Percentiles rank a stretch among this genome's conserved stretches.
Evolutionary conservation across 2,888 invertebrate species (phyloP).

Genomic region (Apeira syringaria): DNA sequence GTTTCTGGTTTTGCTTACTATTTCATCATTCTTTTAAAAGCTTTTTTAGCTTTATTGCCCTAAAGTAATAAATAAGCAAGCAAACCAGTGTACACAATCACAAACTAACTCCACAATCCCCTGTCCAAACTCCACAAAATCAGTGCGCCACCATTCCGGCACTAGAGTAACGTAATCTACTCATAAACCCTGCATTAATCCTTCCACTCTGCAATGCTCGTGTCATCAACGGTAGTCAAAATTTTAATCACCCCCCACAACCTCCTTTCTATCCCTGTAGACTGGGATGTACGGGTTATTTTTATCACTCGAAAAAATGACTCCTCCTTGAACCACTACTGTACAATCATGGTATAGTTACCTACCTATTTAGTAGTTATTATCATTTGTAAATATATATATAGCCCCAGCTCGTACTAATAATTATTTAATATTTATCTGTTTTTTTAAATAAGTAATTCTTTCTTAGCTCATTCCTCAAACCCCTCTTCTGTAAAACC

Average conservation of each 20-base stretch:
- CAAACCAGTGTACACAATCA: slow-evolving; percentile 22
- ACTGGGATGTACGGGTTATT: neutral
- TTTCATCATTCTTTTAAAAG: neutral
- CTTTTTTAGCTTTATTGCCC: too few relatives aligned
- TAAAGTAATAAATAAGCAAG: slow-evolving; percentile 13
- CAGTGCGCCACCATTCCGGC: slow-evolving; percentile 48
- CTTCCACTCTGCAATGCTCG: slow-evolving; percentile 71
- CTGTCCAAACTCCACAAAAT: slow-evolving; percentile 47
- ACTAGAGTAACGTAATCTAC: slow-evolving; percentile 76
- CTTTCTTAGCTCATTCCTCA: too few relatives aligned
- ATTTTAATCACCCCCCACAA: slow-evolving; percentile 74
- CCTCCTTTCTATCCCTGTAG: slow-evolving; percentile 24
- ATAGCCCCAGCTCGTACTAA: too few relatives aligned
- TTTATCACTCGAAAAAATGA: slow-evolving; percentile 1
- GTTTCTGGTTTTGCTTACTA: too few relatives aligned
- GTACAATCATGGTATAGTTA: too few relatives aligned
- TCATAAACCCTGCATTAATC: slow-evolving; percentile 78
- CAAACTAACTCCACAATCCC: slow-evolving; percentile 34
- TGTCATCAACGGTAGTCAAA: slow-evolving; percentile 81
- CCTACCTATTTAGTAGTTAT: too few relatives aligned
- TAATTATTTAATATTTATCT: too few relatives aligned
- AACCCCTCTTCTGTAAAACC: too few relatives aligned
- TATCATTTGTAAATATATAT: too few relatives aligned
- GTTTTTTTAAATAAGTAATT: too few relatives aligned
- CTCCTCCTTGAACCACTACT: neutral